Base-by-base conservation (phyloP, 2,888 invertebrate genomes). In the Acronicta alni region DNA sequence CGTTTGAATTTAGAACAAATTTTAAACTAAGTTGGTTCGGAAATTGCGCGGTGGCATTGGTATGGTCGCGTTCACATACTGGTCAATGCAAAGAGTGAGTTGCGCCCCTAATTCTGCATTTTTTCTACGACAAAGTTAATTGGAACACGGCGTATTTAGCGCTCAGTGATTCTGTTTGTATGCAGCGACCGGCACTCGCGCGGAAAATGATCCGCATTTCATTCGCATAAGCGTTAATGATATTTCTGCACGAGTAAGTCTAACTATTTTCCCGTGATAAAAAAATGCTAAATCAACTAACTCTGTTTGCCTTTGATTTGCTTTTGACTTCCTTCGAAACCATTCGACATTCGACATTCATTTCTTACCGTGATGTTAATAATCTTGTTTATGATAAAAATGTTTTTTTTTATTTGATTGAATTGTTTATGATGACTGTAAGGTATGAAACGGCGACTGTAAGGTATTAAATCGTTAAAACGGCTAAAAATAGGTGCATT, bases 161-260 rank as follows among this genome's bases (percentile, higher is more conserved):
- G 70, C 76, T 84, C 76, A 79, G 76, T 77, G 81, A 86, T 86
- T 85, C 83, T 81, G 82, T 86, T 87, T 88, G 84, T 79, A 79
- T 80, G 78, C 79, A 80, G 71, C 77, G 66, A 72, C 67, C 66
- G 72, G 79, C 81, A 80, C 69, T 80, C 75, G 79, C 60, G 76
- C 71, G 81, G 79, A 81, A 84, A 86, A 83, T 81, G 79, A 85
- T 85, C 79, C 75, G 57, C 72, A 77, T 81, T 85, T 82, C 80
- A 81, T 72, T 80, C 72, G 67, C 67, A 77, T 75, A 75, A 75
- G 72, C 80, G 67, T 72, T 81, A 81, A 82, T 81, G 67, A 80
- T 78, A 83, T 81, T 68, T 80, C 70, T 60, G 67, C 75, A 75
- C 73, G 73, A 76, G 77, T 66, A 61, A 77, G 63, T 60, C 43